Evolutionary conservation across 1,140 invertebrate genomes (phyloP).

Genomic region (Drosophila oshimai): DNA sequence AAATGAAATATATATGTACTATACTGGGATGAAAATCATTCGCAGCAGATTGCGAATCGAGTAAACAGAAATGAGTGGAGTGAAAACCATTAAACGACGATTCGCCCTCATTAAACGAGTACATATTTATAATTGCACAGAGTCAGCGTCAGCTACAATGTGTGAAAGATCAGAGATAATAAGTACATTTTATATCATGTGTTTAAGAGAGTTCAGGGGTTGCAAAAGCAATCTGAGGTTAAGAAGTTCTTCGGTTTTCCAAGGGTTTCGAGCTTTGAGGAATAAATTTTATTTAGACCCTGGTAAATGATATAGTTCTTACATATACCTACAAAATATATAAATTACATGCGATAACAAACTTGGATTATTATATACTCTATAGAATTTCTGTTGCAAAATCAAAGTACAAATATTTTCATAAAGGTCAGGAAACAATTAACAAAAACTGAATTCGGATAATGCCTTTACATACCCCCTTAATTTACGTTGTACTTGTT

Average conservation of each 20-base stretch:
- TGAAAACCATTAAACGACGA: conserved; percentile 4
- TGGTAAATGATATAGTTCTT: neutral
- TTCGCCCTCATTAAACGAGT: conserved; percentile 2
- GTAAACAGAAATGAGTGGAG: conserved; percentile 11
- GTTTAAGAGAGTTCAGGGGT: neutral
- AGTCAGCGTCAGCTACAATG: neutral
- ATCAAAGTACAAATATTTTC: neutral
- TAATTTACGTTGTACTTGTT: neutral
- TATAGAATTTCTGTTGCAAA: neutral
- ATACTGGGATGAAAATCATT: conserved; percentile 4
- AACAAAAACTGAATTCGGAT: neutral
- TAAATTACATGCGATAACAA: neutral
- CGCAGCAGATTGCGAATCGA: neutral
- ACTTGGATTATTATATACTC: neutral
- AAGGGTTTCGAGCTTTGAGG: neutral
- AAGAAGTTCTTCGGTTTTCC: neutral
- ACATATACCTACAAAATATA: too few relatives aligned
- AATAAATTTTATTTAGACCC: too few relatives aligned
- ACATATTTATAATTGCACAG: conserved; percentile 1
- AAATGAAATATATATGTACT: neutral
- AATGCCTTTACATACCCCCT: neutral
- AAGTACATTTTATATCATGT: neutral
- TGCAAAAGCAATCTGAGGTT: neutral
- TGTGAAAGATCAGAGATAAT: conserved; percentile 43
- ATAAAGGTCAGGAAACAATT: neutral